These are phyloP conservation scores for Taenaris catops DNA, from an alignment of 2,888 invertebrate genomes.

Conservation along the genomic window DNA sequence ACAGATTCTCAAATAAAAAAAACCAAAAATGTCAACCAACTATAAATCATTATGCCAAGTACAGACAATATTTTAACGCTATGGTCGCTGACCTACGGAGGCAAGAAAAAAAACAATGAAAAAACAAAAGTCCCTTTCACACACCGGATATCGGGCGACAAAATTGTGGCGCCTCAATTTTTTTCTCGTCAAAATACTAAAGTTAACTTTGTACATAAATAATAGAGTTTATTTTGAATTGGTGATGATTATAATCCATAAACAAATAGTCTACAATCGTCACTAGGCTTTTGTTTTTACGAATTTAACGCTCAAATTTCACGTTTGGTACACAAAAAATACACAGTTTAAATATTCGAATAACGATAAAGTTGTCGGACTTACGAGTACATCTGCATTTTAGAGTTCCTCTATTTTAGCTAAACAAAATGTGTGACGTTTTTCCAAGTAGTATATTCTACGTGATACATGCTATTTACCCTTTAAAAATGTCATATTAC, in stretches of 20 bases:
- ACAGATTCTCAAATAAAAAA: slow-evolving; percentile 27
- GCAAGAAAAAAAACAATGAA: slow-evolving; percentile 33
- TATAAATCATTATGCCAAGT: slow-evolving; percentile 60
- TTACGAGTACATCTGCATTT: not conserved
- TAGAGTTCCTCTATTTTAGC: slow-evolving; percentile 3
- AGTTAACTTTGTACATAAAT: slow-evolving; percentile 14
- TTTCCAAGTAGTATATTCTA: no score
- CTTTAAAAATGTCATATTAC: no score
- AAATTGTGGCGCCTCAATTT: slow-evolving; percentile 58
- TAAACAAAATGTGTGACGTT: no score
- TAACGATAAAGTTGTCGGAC: slow-evolving; percentile 5
- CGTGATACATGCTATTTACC: no score
- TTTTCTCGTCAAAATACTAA: slow-evolving; percentile 30
- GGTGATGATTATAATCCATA: slow-evolving; percentile 6
- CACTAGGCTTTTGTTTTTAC: slow-evolving; percentile 30
- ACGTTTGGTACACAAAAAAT: slow-evolving; percentile 13
- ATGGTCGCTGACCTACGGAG: slow-evolving; percentile 52
- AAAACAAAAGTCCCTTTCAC: slow-evolving; percentile 29
- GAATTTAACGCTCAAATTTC: slow-evolving; percentile 28
- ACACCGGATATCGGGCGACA: slow-evolving; percentile 73
- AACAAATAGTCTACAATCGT: slow-evolving; percentile 15
- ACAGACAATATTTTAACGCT: slow-evolving; percentile 42
- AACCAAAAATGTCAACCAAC: slow-evolving; percentile 33
- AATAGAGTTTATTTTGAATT: slow-evolving; percentile 19
- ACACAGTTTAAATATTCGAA: slow-evolving; percentile 9